phyloP scores from a whole-genome alignment of 2,797 vertebrate species.

The Chelidonichthys spinosus region DNA sequence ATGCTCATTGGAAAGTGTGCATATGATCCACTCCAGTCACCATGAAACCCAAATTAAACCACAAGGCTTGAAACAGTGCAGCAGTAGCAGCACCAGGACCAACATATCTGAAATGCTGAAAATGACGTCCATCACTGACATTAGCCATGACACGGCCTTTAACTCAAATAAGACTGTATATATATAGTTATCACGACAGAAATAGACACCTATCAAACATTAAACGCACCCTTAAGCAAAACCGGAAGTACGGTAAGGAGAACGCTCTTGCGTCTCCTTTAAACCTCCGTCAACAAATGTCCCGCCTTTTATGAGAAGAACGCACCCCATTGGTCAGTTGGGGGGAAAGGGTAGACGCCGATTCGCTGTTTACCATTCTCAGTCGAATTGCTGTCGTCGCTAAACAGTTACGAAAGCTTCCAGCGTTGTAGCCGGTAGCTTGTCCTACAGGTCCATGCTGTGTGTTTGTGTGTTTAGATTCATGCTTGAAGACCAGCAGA shows the following conservation, averaged over 20 bases:
- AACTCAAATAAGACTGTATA: too few relatives aligned
- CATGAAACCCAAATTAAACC: not conserved
- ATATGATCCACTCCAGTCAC: not conserved
- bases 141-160: not conserved
- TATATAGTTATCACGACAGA: not conserved
- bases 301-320: slow-evolving; percentile 20
- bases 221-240: not conserved
- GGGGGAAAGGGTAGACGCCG: accelerated
- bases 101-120: not conserved
- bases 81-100: not conserved
- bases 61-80: not conserved
- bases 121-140: not conserved
- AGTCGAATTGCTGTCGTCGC: accelerated
- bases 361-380: slow-evolving; percentile 41
- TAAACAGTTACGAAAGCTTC: slow-evolving; percentile 20
- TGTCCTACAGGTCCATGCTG: slow-evolving; percentile 2
- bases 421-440: not conserved
- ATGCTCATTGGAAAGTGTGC: not conserved
- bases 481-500: not conserved
- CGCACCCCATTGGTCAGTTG: slow-evolving; percentile 50
- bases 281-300: not conserved
- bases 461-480: slow-evolving; percentile 3
- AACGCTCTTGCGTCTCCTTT: slow-evolving; percentile 2
- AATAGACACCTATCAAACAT: not conserved
- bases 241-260: not conserved